A percentile compares a stretch with the other conserved stretches of the same genome.
phyloP scores from a whole-genome alignment of 2,888 invertebrate species.

The Ichneumoninae sp. region DNA sequence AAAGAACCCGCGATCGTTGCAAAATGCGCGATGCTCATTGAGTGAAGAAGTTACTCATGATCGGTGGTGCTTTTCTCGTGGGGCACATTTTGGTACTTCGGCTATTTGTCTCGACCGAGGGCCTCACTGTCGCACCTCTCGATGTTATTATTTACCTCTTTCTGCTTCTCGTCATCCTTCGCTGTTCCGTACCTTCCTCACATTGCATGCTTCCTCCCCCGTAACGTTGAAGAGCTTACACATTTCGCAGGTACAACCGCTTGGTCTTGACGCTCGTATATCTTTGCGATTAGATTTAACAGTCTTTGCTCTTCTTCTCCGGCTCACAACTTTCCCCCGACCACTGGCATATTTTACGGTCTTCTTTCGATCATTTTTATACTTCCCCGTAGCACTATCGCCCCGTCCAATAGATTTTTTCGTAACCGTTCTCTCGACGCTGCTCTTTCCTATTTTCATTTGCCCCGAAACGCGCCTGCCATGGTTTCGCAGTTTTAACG shows the following conservation, averaged over 20 bases:
- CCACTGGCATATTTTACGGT: slow-evolving; percentile 9
- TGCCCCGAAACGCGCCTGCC: not conserved
- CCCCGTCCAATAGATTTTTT: not conserved
- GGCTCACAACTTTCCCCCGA: slow-evolving; percentile 20
- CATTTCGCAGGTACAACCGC: slow-evolving; percentile 61
- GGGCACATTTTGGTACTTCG: not conserved
- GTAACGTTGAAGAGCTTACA: slow-evolving; percentile 57
- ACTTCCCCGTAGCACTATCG: not conserved
- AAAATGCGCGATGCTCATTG: not conserved
- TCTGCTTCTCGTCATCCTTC: not conserved
- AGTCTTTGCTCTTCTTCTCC: slow-evolving; percentile 26
- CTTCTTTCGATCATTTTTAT: not conserved
- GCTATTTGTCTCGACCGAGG: not conserved
- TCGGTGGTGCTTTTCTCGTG: not conserved
- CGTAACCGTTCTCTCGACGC: not conserved
- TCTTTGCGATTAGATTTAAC: slow-evolving; percentile 13
- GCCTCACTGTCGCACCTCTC: not conserved
- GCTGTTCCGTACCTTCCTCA: not conserved
- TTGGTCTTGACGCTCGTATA: not conserved
- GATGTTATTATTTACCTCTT: slow-evolving; percentile 23
- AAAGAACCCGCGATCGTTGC: no score
- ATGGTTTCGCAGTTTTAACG: not conserved
- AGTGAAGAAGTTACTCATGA: not conserved
- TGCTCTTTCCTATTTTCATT: not conserved
- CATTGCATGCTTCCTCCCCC: not conserved